These are phyloP conservation scores for Hylaeus anthracinus DNA, from an alignment of 1,140 invertebrate genomes.

Conservation along the genomic window DNA sequence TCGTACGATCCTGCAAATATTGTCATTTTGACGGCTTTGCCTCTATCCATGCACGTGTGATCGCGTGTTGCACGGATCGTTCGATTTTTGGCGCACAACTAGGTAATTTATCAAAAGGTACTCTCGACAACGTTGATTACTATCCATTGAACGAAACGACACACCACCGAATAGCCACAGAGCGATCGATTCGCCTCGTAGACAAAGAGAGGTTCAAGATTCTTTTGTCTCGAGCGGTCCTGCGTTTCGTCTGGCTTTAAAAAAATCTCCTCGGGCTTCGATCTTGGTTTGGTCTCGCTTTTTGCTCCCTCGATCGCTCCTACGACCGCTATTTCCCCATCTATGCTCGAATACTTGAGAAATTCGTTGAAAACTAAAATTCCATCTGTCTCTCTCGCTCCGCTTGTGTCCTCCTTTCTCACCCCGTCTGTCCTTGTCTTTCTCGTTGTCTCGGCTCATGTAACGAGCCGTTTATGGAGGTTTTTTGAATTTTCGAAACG, in stretches of 20 bases:
- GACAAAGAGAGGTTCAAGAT: neutral
- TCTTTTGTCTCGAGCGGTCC: constrained; percentile 25
- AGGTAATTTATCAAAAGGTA: constrained; percentile 49
- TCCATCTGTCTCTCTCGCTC: neutral
- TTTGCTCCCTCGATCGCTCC: neutral
- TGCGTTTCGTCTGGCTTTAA: constrained; percentile 4
- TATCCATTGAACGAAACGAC: neutral
- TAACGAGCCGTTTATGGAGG: constrained; percentile 29
- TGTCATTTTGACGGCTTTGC: constrained; percentile 45
- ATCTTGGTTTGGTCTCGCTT: neutral
- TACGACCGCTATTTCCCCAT: neutral
- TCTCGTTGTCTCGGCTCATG: constrained; percentile 7
- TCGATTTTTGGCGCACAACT: constrained; percentile 69
- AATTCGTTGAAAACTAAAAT: neutral
- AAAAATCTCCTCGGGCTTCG: neutral
- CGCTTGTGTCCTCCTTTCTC: no score
- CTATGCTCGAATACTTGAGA: neutral
- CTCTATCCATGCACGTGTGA: constrained; percentile 64
- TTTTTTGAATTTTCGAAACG: constrained; percentile 18
- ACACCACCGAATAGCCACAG: no score
- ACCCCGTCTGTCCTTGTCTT: neutral
- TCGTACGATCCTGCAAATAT: neutral
- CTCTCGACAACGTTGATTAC: no score
- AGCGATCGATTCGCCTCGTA: no score
- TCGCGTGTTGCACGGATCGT: constrained; percentile 52